Percentiles rank a stretch among this genome's conserved stretches.
phyloP scores from a whole-genome alignment of 2,113 vertebrate species.

The Macrotus californicus region DNA sequence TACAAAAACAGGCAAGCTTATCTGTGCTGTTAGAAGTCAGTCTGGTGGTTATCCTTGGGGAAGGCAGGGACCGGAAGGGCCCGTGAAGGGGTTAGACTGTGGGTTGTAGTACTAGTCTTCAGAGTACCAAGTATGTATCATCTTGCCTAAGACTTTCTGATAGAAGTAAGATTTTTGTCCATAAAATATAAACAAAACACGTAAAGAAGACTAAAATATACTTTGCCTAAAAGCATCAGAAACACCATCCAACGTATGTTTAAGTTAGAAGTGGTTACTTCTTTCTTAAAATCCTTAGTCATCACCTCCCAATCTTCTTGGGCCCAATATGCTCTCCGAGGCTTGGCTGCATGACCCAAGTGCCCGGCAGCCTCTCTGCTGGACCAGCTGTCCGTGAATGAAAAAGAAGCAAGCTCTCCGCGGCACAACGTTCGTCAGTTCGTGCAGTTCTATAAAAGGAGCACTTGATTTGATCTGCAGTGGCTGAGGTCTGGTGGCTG shows the following conservation, averaged over 20 bases:
- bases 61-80: neutral
- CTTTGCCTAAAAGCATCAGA: neutral
- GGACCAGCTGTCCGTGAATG: conserved; percentile 57
- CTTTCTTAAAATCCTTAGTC: conserved; percentile 30
- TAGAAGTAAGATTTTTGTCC: conserved; percentile 1
- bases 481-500: conserved; percentile 29
- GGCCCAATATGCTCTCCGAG: neutral
- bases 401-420: conserved; percentile 44
- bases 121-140: neutral
- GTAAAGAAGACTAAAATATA: neutral
- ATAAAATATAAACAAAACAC: neutral
- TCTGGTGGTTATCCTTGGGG: neutral
- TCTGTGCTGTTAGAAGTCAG: neutral
- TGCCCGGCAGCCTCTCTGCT: conserved; percentile 20
- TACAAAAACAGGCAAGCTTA: neutral
- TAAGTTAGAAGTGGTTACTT: neutral
- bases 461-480: conserved; percentile 48
- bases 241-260: neutral
- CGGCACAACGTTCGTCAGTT: neutral
- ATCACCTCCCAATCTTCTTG: neutral
- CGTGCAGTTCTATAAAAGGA: conserved; percentile 44
- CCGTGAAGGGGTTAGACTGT: neutral
- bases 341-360: conserved; percentile 31
- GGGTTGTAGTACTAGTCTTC: neutral
- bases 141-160: neutral